phyloP scores from a whole-genome alignment of 1,140 invertebrate species.

The Drosophila saltans region DNA sequence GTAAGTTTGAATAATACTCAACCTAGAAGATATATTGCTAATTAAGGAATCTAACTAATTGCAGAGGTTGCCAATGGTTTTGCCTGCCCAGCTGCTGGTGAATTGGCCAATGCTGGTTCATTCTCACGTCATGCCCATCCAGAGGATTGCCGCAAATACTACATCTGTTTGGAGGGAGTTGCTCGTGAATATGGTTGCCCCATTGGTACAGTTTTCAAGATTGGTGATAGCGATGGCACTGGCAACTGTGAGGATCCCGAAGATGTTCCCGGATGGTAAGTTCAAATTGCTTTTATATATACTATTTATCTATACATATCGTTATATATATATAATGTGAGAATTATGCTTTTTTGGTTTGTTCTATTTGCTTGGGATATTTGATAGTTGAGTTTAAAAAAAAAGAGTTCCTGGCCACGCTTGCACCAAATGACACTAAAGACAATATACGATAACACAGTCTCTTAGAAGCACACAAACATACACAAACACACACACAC shows the following conservation, averaged over 20 bases:
- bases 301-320: neutral
- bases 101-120: constrained; percentile 91
- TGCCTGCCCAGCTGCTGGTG: constrained; percentile 92
- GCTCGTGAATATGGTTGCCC: constrained; percentile 97
- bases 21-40: too few relatives aligned
- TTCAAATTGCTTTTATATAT: constrained; percentile 40
- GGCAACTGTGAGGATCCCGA: constrained; percentile 97
- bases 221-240: constrained; percentile 93
- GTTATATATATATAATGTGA: constrained; percentile 15
- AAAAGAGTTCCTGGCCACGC: constrained; percentile 39
- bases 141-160: constrained; percentile 97
- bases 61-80: constrained; percentile 95
- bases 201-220: constrained; percentile 97
- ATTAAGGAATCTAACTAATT: constrained; percentile 42
- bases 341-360: constrained; percentile 44
- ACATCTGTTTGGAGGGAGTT: constrained; percentile 94
- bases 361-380: constrained; percentile 54
- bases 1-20: constrained; percentile 83
- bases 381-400: constrained; percentile 24
- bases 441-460: constrained; percentile 10
- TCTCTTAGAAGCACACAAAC: constrained; percentile 7
- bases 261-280: constrained; percentile 97
- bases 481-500: neutral
- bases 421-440: constrained; percentile 46
- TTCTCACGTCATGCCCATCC: constrained; percentile 97